Percentiles rank a stretch among this genome's conserved stretches.
phyloP scores from a whole-genome alignment of 2,888 invertebrate species.

The Autographa gamma region DNA sequence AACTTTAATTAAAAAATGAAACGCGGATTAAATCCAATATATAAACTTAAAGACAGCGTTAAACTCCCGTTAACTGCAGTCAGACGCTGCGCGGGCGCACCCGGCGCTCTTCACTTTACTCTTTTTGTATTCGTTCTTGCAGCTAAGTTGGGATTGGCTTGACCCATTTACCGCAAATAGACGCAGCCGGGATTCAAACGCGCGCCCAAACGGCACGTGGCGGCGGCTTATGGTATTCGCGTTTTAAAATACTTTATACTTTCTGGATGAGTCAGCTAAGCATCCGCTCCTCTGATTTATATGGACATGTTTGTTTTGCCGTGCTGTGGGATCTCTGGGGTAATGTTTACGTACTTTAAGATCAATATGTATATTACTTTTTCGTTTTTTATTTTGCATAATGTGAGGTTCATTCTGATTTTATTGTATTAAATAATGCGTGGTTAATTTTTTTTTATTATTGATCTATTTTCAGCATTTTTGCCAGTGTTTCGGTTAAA shows the following conservation, averaged over 20 bases:
- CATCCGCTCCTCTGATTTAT: conserved; percentile 39
- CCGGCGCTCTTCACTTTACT: conserved; percentile 79
- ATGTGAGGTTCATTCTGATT: background rate
- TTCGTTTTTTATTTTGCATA: background rate
- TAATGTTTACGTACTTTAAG: background rate
- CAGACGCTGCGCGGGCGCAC: conserved; percentile 45
- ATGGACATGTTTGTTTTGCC: conserved; percentile 11
- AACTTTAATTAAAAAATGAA: background rate
- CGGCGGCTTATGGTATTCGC: conserved; percentile 57
- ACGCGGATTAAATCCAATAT: background rate
- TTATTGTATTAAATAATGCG: no score
- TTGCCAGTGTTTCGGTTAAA: no score
- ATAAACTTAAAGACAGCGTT: conserved; percentile 10
- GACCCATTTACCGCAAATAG: conserved; percentile 88
- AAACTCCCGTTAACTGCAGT: conserved; percentile 44
- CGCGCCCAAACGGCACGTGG: conserved; percentile 75
- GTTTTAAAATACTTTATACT: conserved; percentile 50
- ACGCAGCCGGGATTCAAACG: conserved; percentile 79
- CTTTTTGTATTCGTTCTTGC: conserved; percentile 89
- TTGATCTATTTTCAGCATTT: no score
- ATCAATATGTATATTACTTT: background rate
- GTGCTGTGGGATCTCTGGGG: background rate
- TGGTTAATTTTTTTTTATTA: no score
- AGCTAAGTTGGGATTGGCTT: conserved; percentile 86
- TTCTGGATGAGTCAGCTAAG: conserved; percentile 49